Evolutionary conservation across 2,797 vertebrate genomes (phyloP).

Genomic region (Hypotaenidia philippensis): DNA sequence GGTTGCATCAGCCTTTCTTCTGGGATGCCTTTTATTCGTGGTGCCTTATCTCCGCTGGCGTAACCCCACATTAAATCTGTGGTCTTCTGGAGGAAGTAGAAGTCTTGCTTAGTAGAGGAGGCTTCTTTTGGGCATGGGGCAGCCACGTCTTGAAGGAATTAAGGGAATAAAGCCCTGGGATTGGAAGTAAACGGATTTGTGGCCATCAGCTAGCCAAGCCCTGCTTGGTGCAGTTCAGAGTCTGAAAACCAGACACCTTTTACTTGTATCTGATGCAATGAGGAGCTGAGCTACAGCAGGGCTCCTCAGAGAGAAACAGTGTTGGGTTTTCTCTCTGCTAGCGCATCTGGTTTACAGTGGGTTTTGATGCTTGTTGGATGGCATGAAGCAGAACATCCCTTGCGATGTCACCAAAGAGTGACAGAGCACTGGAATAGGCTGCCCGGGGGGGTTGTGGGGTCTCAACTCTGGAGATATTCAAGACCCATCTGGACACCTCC

Average conservation of each 20-base stretch:
- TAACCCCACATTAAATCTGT: background rate
- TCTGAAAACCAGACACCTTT: background rate
- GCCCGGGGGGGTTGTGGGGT: too few species aligned
- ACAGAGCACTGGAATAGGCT: too few species aligned
- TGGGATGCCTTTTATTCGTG: background rate
- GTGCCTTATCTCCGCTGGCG: background rate
- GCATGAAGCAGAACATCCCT: background rate
- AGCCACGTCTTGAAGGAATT: rapidly evolving
- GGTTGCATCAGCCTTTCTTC: background rate
- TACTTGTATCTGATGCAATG: constrained; percentile 9
- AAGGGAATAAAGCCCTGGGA: background rate
- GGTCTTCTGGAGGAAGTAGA: background rate
- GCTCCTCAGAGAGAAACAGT: background rate
- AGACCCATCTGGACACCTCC: too few species aligned
- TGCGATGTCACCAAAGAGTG: background rate
- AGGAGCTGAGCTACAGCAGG: constrained; percentile 21
- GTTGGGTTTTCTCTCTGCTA: background rate
- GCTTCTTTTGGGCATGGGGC: background rate
- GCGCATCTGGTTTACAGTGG: background rate
- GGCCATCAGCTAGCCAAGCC: background rate
- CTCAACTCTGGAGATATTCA: too few species aligned
- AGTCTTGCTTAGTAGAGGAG: background rate
- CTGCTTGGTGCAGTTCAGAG: background rate
- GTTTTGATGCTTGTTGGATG: constrained; percentile 1
- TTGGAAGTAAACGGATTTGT: background rate